Conservation (phyloP, 2,888 invertebrate genomes). For the Lepidonotus clava region DNA sequence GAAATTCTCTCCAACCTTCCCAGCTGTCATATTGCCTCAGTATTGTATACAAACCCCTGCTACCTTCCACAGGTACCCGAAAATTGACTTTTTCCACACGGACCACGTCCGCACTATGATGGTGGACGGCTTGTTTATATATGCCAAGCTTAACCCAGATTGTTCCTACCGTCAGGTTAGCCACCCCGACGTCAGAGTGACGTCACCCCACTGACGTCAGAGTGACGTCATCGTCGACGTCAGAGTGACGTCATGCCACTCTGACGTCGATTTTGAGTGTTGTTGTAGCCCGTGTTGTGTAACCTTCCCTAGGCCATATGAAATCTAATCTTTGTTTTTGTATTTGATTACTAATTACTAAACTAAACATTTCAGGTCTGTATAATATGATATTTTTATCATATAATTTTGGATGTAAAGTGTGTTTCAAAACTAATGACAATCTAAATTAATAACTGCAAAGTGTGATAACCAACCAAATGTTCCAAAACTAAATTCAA, state of each 20-base stretch:
- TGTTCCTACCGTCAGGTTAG: constrained; percentile 77
- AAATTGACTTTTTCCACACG: constrained; percentile 89
- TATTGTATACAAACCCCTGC: too few species aligned
- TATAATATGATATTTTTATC: too few species aligned
- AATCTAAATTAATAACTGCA: too few species aligned
- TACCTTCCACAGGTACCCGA: constrained; percentile 83
- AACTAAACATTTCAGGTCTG: too few species aligned
- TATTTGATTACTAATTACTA: too few species aligned
- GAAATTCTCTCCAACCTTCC: neutral
- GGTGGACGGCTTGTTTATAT: constrained; percentile 85
- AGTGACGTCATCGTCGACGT: neutral
- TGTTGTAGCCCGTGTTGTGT: neutral
- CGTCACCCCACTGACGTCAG: neutral
- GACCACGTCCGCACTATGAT: constrained; percentile 87
- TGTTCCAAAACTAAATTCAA: too few species aligned
- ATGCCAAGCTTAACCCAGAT: constrained; percentile 86
- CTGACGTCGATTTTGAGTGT: too few species aligned
- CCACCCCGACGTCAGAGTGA: neutral
- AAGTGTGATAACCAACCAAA: too few species aligned
- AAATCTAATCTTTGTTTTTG: neutral
- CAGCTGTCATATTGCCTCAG: too few species aligned
- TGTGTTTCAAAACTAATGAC: too few species aligned
- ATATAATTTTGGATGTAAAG: too few species aligned
- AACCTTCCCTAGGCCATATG: neutral
- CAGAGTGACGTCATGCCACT: too few species aligned